phyloP scores from a whole-genome alignment of 1,140 invertebrate genomes.

The Drosophila dunni region DNA sequence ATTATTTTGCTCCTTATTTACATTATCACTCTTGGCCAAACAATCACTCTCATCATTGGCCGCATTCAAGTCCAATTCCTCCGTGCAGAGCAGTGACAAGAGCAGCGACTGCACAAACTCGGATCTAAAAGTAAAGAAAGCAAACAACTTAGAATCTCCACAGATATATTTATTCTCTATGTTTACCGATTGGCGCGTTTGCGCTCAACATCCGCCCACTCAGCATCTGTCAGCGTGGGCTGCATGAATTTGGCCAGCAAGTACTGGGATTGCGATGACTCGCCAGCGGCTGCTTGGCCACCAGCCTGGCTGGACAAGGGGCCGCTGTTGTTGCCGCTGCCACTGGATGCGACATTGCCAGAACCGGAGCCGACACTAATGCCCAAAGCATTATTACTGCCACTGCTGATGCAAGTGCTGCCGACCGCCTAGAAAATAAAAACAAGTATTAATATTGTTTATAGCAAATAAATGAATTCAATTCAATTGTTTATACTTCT shows the following conservation, averaged over 20 bases:
- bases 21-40: constrained; percentile 83
- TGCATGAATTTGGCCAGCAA: constrained; percentile 84
- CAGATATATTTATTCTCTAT: neutral
- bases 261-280: constrained; percentile 67
- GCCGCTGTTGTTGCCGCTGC: constrained; percentile 41
- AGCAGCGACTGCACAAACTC: constrained; percentile 81
- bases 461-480: constrained; percentile 1
- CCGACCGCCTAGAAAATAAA: constrained; percentile 59
- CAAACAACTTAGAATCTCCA: neutral
- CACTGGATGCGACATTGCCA: constrained; percentile 43
- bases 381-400: constrained; percentile 70
- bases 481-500: constrained; percentile 66
- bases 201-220: constrained; percentile 77
- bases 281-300: constrained; percentile 59
- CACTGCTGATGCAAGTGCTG: constrained; percentile 45
- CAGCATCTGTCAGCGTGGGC: constrained; percentile 77
- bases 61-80: constrained; percentile 64
- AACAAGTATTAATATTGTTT: constrained; percentile 30
- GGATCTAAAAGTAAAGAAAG: constrained; percentile 49
- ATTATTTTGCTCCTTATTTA: constrained; percentile 79
- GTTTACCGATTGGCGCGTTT: constrained; percentile 80
- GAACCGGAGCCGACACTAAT: constrained; percentile 63
- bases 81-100: constrained; percentile 73
- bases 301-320: constrained; percentile 48
- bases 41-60: constrained; percentile 48